These are phyloP conservation scores for Strigamia maritima DNA, from an alignment of 2,888 invertebrate species.

Conservation along the genomic window DNA sequence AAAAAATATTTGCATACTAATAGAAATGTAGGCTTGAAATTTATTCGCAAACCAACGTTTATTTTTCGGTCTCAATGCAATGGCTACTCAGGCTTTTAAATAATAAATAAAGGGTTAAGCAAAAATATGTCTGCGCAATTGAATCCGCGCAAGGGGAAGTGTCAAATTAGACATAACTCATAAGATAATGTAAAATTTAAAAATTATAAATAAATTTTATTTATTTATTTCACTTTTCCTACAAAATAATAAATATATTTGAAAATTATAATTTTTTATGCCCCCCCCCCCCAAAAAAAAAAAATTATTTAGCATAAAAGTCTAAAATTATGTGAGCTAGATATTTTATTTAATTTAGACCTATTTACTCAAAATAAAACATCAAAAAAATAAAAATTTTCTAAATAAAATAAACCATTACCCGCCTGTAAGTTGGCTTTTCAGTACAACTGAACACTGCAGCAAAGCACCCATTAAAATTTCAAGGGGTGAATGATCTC, in stretches of 20 bases:
- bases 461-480: not conserved
- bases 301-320: no score
- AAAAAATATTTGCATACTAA: constrained; percentile 19
- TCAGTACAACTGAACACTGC: not conserved
- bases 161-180: no score
- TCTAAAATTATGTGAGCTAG: no score
- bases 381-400: not conserved
- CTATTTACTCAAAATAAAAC: not conserved
- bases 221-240: no score
- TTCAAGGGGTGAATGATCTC: not conserved
- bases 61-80: not conserved
- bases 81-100: not conserved
- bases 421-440: not conserved
- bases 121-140: not conserved
- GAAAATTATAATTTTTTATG: no score
- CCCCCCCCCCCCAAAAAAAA: no score
- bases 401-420: not conserved
- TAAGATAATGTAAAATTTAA: no score
- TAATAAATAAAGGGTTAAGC: not conserved
- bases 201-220: no score
- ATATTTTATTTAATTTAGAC: no score
- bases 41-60: constrained; percentile 1
- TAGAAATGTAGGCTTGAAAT: not conserved
- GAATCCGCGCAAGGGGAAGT: not conserved
- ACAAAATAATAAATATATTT: no score